Base-by-base conservation (phyloP, 2,113 vertebrate genomes). In the Brachypodius melanocephalos region DNA sequence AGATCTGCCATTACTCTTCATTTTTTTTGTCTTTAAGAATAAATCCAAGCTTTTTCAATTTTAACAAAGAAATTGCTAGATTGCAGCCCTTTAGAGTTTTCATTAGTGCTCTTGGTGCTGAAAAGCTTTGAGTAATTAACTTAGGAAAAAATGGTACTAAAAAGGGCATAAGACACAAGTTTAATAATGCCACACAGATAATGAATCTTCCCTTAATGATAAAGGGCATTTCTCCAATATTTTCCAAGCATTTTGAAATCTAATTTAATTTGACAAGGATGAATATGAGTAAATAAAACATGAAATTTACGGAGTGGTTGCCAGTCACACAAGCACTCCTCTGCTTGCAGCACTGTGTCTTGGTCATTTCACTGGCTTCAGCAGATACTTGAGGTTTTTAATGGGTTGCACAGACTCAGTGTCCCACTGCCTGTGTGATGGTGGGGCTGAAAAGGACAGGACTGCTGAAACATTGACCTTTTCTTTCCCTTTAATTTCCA, bases 101-200 rank as follows among this genome's bases (percentile, higher is more conserved):
- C 91, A 43, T 93, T 84, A 73, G 52, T 73, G 57, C 10, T 71
- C 74, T 83, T 86, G 42, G 73, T 85, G 76, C 84, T 3, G 18
- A 88, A 93, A 77, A 81, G 49, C 55, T 81, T 65, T 86, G 65
- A 72, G 26, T 92, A 93, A 96, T 94, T 73, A 83, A 63, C 42
- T 91, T 76, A 57, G 1, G 3, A 46, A 84, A 93, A 84, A 80
- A 34, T 79, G 54, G 62, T 92, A 63, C 45, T 67, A 65, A 28
- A 89, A 85, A 83, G 51, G 20, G 24, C 71, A 13, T 38, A 71
- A 92, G 85, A 92, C 61, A 26, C 9, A 82, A 94, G 25, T 92
- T 87, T 77, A 95, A 95, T 93, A 95, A 77, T 78, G n/a, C 24
- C 89, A 77, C 46, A 16, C 40, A 68, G 73, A 63, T 59, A 84